phyloP scores from a whole-genome alignment of 2,113 vertebrate species.

The Lycaon pictus region DNA sequence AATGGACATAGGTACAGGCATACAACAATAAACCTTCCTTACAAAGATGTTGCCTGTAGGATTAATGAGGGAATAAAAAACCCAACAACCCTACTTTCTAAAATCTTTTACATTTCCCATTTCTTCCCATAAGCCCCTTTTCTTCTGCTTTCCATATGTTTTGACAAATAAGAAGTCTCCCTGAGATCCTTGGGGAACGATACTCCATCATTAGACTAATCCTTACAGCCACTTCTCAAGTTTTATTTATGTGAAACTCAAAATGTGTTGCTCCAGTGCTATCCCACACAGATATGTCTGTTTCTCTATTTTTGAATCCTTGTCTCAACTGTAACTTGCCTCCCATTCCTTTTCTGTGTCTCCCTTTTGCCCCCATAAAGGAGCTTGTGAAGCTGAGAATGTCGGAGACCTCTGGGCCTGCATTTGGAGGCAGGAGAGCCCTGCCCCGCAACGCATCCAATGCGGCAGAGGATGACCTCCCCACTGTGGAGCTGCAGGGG shows the following conservation, averaged over 20 bases:
- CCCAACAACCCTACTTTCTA: background rate
- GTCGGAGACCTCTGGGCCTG: slow-evolving; percentile 79
- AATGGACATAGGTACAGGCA: too few species aligned
- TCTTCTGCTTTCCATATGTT: slow-evolving; percentile 76
- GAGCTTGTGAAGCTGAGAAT: slow-evolving; percentile 70
- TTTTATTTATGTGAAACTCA: slow-evolving; percentile 76
- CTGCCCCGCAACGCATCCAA: slow-evolving; percentile 90
- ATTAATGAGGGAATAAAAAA: background rate
- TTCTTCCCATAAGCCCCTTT: slow-evolving; percentile 54
- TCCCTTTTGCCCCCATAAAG: background rate
- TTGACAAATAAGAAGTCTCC: slow-evolving; percentile 74
- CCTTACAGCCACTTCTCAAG: slow-evolving; percentile 60
- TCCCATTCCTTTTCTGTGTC: slow-evolving; percentile 21
- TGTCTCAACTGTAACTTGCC: background rate
- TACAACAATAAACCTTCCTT: background rate
- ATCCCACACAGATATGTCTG: slow-evolving; percentile 23
- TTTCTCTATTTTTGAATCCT: slow-evolving; percentile 37
- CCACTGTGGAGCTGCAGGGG: slow-evolving; percentile 91
- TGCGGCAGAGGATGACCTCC: slow-evolving; percentile 87
- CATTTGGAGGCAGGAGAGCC: slow-evolving; percentile 89
- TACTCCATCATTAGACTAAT: slow-evolving; percentile 65
- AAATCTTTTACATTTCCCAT: slow-evolving; percentile 64
- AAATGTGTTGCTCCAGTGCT: background rate
- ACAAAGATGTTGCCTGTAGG: background rate
- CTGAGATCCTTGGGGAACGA: slow-evolving; percentile 57